Conservation (phyloP, 2,797 vertebrate genomes). For the Columba guinea region DNA sequence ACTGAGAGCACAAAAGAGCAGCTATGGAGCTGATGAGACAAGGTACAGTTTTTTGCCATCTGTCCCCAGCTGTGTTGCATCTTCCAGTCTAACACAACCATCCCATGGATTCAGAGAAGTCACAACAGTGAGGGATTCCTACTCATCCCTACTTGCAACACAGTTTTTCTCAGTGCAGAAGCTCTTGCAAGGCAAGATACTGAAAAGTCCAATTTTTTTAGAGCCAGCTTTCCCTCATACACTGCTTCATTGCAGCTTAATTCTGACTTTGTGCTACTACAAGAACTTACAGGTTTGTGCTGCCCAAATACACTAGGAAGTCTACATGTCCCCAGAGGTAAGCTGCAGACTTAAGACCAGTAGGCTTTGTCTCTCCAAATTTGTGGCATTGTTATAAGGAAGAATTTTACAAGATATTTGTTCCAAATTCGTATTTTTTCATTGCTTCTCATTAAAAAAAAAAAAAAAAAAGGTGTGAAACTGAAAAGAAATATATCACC, state of each 20-base stretch:
- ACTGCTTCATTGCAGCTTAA: not conserved
- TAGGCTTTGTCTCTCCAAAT: not conserved
- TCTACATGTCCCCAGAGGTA: too few species aligned
- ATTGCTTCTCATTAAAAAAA: not conserved
- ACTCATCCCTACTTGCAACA: not conserved
- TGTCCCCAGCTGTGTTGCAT: not conserved
- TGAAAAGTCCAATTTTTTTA: not conserved
- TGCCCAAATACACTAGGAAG: not conserved
- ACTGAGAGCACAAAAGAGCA: fast-evolving
- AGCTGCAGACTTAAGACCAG: fast-evolving
- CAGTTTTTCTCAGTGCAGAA: not conserved
- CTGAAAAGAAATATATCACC: not conserved
- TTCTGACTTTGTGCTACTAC: not conserved
- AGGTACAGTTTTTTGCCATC: not conserved
- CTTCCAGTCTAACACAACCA: not conserved
- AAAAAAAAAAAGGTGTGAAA: not conserved
- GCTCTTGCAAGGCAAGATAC: not conserved
- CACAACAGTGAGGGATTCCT: not conserved
- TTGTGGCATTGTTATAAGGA: not conserved
- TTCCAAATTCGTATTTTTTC: not conserved
- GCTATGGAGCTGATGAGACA: not conserved
- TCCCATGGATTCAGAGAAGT: not conserved
- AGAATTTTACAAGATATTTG: not conserved
- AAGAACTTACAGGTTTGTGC: not conserved
- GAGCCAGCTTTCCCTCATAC: not conserved